phyloP scores from a whole-genome alignment of 2,797 vertebrate species.

The Microcaecilia unicolor region DNA sequence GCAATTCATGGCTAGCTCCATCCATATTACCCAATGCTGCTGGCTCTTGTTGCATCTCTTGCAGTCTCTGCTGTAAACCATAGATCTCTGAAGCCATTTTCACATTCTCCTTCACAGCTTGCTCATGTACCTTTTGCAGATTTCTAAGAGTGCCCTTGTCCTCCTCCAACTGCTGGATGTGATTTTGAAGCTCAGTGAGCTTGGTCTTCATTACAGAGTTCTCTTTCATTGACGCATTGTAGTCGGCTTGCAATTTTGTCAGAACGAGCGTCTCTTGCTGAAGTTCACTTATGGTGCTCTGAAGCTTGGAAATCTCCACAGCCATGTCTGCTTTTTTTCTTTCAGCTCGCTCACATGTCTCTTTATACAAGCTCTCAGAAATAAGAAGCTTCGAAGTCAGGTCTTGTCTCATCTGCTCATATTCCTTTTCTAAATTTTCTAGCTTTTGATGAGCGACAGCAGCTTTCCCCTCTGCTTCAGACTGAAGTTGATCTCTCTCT shows the following conservation, averaged over 20 bases:
- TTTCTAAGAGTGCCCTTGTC: slow-evolving; percentile 32
- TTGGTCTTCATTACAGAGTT: slow-evolving; percentile 24
- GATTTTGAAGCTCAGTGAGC: slow-evolving; percentile 26
- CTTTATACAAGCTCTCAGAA: slow-evolving; percentile 43
- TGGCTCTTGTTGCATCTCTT: not conserved
- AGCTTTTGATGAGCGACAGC: slow-evolving; percentile 41
- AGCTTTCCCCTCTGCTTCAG: slow-evolving; percentile 36
- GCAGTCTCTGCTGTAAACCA: slow-evolving; percentile 28
- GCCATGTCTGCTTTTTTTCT: slow-evolving; percentile 47
- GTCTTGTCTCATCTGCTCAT: slow-evolving; percentile 52
- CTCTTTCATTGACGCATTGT: slow-evolving; percentile 6
- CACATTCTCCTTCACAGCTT: slow-evolving; percentile 37
- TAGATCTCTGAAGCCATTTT: slow-evolving; percentile 37
- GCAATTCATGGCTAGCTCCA: not conserved
- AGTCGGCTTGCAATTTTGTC: slow-evolving; percentile 10
- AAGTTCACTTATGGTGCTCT: slow-evolving; percentile 42
- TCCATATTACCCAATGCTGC: not conserved
- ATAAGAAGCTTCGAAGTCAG: slow-evolving; percentile 36
- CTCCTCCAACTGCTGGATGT: slow-evolving; percentile 21
- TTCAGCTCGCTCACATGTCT: slow-evolving; percentile 38
- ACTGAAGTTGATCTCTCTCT: slow-evolving; percentile 37
- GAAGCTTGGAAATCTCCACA: slow-evolving; percentile 50
- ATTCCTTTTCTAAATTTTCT: slow-evolving; percentile 47
- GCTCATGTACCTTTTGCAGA: slow-evolving; percentile 39
- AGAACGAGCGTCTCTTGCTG: slow-evolving; percentile 25